Percentiles rank a stretch among this genome's conserved stretches.
Conservation (phyloP, 2,888 invertebrate genomes). For the Druceiella hillmani region DNA sequence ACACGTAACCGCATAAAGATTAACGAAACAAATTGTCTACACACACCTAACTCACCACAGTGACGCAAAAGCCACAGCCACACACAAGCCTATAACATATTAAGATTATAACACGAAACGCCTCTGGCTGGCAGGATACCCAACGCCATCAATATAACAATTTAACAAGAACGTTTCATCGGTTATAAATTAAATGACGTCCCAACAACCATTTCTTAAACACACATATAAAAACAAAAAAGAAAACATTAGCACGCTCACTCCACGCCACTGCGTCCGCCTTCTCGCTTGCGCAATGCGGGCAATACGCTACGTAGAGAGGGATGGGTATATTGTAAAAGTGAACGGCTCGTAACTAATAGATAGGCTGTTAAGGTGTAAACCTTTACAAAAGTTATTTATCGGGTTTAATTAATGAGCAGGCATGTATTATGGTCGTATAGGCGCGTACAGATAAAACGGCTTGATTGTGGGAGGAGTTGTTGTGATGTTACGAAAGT, state of each 20-base stretch:
- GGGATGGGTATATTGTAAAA: neutral
- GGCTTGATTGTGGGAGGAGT: too few relatives aligned
- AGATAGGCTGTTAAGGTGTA: conserved; percentile 3
- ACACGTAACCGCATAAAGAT: too few relatives aligned
- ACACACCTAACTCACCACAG: too few relatives aligned
- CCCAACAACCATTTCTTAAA: conserved; percentile 2
- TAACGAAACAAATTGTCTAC: too few relatives aligned
- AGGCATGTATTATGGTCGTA: neutral
- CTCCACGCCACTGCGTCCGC: neutral
- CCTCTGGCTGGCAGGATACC: too few relatives aligned
- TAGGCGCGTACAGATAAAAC: too few relatives aligned
- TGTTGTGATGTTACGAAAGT: too few relatives aligned
- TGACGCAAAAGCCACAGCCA: too few relatives aligned
- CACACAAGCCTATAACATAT: too few relatives aligned
- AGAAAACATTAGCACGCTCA: too few relatives aligned
- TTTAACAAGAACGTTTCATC: conserved; percentile 47
- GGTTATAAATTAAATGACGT: conserved; percentile 48
- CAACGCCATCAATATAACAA: conserved; percentile 50
- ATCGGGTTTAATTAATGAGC: conserved; percentile 4
- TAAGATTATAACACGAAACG: too few relatives aligned
- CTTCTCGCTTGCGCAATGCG: neutral
- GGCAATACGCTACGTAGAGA: neutral
- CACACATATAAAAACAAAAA: too few relatives aligned
- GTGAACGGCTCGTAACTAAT: neutral
- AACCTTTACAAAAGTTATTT: conserved; percentile 1